phyloP scores from a whole-genome alignment of 2,888 invertebrate genomes.

The Dicranocentrus wangi region DNA sequence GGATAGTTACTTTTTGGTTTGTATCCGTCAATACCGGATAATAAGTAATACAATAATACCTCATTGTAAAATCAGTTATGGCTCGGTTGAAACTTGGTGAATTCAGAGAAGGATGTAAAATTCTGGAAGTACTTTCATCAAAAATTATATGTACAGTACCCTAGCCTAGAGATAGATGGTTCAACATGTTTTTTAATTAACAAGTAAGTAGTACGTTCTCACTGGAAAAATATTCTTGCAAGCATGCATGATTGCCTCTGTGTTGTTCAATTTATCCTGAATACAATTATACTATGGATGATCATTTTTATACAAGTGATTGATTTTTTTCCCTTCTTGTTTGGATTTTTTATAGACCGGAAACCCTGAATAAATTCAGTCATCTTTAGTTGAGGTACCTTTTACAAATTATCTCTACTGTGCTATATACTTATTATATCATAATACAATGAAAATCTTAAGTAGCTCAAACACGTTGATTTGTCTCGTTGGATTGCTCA shows the following conservation, averaged over 20 bases:
- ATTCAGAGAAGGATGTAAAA: slow-evolving; percentile 11
- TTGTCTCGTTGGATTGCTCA: slow-evolving; percentile 62
- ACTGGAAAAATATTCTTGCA: slow-evolving; percentile 35
- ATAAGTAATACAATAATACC: no score
- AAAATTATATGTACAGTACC: not conserved
- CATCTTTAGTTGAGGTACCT: slow-evolving; percentile 31
- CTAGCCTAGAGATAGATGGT: not conserved
- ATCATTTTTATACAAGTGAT: not conserved
- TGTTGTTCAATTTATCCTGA: not conserved
- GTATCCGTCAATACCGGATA: no score
- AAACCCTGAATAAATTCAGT: slow-evolving; percentile 65
- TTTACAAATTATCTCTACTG: not conserved
- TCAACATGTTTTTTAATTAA: not conserved
- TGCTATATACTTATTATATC: not conserved
- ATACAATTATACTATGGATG: not conserved
- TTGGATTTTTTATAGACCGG: slow-evolving; percentile 35
- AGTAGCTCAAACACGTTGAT: slow-evolving; percentile 43
- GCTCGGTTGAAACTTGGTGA: slow-evolving; percentile 44
- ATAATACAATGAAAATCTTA: slow-evolving; percentile 20
- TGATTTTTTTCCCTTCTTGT: not conserved
- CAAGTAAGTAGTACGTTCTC: slow-evolving; percentile 3
- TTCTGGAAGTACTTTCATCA: slow-evolving; percentile 16
- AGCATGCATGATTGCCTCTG: slow-evolving; percentile 19
- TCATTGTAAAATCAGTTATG: slow-evolving; percentile 4
- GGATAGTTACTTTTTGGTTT: no score